Conservation (phyloP, 2,888 invertebrate genomes). For the Seira sanloemensis region DNA sequence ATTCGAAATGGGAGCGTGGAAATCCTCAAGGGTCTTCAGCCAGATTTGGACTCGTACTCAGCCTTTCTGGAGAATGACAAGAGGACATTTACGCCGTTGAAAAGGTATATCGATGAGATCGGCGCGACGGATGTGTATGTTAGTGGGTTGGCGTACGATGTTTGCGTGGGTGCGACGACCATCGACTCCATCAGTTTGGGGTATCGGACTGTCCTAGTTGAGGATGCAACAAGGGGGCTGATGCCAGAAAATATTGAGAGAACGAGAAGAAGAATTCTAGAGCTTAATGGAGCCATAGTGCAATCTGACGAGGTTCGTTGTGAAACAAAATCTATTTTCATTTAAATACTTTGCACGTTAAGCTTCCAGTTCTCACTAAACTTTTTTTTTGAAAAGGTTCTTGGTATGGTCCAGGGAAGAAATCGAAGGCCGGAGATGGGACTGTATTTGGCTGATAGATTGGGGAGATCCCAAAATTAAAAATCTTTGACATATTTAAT, state of each 20-base stretch:
- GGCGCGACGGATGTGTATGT: conserved; percentile 94
- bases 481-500: no score
- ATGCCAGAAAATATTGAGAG: conserved; percentile 89
- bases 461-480: no score
- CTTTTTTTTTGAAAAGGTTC: no score
- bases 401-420: conserved; percentile 90
- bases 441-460: conserved; percentile 92
- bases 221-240: conserved; percentile 94
- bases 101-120: conserved; percentile 86
- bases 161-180: conserved; percentile 83
- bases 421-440: conserved; percentile 92
- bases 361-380: neutral
- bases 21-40: conserved; percentile 93
- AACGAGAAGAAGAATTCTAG: conserved; percentile 85
- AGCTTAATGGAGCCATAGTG: conserved; percentile 87
- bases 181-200: conserved; percentile 91
- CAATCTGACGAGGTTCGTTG: conserved; percentile 84
- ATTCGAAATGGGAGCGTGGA: conserved; percentile 85
- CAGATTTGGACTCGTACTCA: conserved; percentile 97
- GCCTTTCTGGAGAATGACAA: conserved; percentile 99
- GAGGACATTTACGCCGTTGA: conserved; percentile 89
- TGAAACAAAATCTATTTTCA: no score
- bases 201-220: conserved; percentile 90
- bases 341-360: neutral
- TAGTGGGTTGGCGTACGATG: conserved; percentile 90